Evolutionary conservation across 1,140 invertebrate species (phyloP), one percentile per base, ranked within the genome.

Genomic region (Psilanteris sp.): DNA sequence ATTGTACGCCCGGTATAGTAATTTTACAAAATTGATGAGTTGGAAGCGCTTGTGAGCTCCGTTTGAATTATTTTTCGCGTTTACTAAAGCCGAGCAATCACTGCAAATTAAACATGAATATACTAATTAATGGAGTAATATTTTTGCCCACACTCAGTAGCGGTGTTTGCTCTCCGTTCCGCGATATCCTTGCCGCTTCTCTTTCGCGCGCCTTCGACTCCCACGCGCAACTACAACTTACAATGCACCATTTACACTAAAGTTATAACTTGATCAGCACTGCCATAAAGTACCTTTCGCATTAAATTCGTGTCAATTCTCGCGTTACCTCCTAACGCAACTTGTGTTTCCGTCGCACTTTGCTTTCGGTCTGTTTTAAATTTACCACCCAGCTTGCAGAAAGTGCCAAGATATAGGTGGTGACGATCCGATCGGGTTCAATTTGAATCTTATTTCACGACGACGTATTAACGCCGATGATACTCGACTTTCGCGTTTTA

Each of bases 241-340:
- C 68, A 72, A 64, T 72, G 43, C 50, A 72, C 68, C 68, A 72
- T 72, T 72, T 72, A 72, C 68, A 72, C 68, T 72, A 57, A 72
- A 72, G 70, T 73, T 73, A 73, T 73, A 73, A 73, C 59, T 73
- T 73, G 50, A 73, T 73, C 59, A 73, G 44, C 59, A 59, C 52
- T 41, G 44, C 34, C 70, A 73, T 73, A 66, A 73, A 73, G 70
- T 66, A 73, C 59, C 59, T 73, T 73, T 73, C 59, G 59, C 24
- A 66, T 73, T 73, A 73, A 73, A 66, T 59, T 59, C 59, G 50
- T 73, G 70, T 73, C 70, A 73, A 73, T 73, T 73, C 59, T 43
- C 70, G 50, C 68, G 68, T 73, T 73, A 64, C 44, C 52, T 64
- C 18, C 43, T 36, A 44, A 59, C 59, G 26, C 48, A 73, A 73